A percentile compares a stretch with the other conserved stretches of the same genome.
These are phyloP conservation scores for Argentina silus DNA, from an alignment of 2,797 vertebrate species.

Conservation along the genomic window DNA sequence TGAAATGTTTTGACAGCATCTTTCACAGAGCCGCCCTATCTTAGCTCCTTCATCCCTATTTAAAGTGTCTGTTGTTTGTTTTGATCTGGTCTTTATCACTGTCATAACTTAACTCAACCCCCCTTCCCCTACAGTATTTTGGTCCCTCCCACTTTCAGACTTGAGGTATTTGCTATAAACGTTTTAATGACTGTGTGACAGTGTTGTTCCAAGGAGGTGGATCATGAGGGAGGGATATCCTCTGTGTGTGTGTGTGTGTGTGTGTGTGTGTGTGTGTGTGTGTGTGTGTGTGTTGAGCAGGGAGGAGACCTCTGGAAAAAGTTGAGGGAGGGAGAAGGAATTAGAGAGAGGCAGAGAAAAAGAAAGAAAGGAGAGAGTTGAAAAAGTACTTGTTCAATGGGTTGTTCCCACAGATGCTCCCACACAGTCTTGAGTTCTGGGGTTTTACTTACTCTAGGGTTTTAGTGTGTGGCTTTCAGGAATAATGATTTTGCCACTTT, in stretches of 20 bases:
- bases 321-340: constrained; percentile 30
- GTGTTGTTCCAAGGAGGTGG: constrained; percentile 49
- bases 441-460: not conserved
- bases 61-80: constrained; percentile 42
- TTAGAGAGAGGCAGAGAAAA: constrained; percentile 11
- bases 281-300: constrained; percentile 3
- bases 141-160: constrained; percentile 42
- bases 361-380: not conserved
- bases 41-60: constrained; percentile 14
- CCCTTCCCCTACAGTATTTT: not conserved
- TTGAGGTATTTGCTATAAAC: constrained; percentile 34
- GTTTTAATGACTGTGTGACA: constrained; percentile 43
- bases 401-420: constrained; percentile 2
- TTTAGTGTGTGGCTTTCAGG: not conserved
- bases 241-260: constrained; percentile 23
- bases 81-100: constrained; percentile 43
- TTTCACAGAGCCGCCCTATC: constrained; percentile 27
- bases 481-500: constrained; percentile 2
- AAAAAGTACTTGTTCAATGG: constrained; percentile 6
- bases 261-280: not conserved
- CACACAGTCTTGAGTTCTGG: not conserved
- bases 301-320: constrained; percentile 42
- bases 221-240: constrained; percentile 31
- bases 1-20: constrained; percentile 29
- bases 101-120: constrained; percentile 28